These are phyloP conservation scores for Dreissena polymorpha DNA, from an alignment of 1,140 invertebrate genomes.

Conservation along the genomic window DNA sequence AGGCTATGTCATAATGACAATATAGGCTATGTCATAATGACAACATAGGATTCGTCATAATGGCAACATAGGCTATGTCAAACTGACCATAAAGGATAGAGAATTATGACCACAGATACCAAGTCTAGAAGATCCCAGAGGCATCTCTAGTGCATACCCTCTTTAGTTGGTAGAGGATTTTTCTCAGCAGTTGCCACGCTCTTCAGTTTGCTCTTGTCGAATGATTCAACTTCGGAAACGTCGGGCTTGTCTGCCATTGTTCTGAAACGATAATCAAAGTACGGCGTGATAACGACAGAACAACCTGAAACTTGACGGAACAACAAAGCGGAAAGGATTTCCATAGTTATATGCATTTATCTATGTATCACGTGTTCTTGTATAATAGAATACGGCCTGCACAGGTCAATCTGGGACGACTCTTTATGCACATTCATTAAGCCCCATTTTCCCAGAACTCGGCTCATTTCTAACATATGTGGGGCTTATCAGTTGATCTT, in stretches of 20 bases:
- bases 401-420: background rate
- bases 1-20: too few relatives aligned
- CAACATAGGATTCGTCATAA: too few relatives aligned
- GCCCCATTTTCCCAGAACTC: background rate
- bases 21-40: too few relatives aligned
- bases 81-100: too few relatives aligned
- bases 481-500: too few relatives aligned
- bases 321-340: background rate
- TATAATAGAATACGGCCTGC: background rate
- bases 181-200: constrained; percentile 96
- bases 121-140: too few relatives aligned
- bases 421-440: background rate
- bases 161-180: constrained; percentile 95
- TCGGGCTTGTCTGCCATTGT: constrained; percentile 73
- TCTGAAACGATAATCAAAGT: background rate
- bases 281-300: background rate
- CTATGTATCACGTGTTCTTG: background rate
- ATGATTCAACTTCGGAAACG: constrained; percentile 73
- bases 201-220: constrained; percentile 84
- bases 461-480: too few relatives aligned
- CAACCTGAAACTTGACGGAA: background rate
- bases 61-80: too few relatives aligned
- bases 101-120: too few relatives aligned
- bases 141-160: constrained; percentile 84
- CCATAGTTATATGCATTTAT: background rate